Percentiles rank a stretch among this genome's conserved stretches.
phyloP scores from a whole-genome alignment of 1,140 invertebrate species.

The Brachionus calyciflorus region DNA sequence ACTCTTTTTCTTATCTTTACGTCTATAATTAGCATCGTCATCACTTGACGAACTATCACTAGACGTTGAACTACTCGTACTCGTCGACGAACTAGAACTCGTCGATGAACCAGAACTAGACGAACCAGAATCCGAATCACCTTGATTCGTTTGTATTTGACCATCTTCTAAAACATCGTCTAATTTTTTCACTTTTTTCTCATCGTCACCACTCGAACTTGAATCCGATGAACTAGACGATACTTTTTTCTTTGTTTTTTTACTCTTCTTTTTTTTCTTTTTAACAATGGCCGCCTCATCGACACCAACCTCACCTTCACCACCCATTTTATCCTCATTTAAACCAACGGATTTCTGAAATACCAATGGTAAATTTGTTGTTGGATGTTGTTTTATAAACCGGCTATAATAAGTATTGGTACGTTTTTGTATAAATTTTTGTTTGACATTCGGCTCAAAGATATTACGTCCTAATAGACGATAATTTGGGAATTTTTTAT shows the following conservation, averaged over 20 bases:
- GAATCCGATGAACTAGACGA: background rate
- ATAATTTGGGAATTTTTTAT: slow-evolving; percentile 36
- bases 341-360: slow-evolving; percentile 26
- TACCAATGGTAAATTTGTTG: slow-evolving; percentile 29
- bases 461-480: slow-evolving; percentile 46
- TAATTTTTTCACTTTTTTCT: background rate
- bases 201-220: background rate
- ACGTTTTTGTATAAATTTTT: slow-evolving; percentile 34
- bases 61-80: background rate
- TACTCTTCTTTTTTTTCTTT: background rate
- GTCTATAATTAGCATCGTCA: background rate
- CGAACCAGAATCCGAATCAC: background rate
- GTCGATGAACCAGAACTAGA: background rate
- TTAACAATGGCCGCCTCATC: background rate
- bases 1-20: background rate
- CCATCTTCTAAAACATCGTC: slow-evolving; percentile 13
- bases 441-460: slow-evolving; percentile 42
- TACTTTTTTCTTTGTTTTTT: background rate
- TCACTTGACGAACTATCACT: slow-evolving; percentile 16
- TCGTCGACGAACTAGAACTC: background rate
- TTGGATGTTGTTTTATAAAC: slow-evolving; percentile 46
- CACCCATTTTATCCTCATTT: background rate
- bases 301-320: background rate
- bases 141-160: slow-evolving; percentile 8
- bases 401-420: slow-evolving; percentile 23